Base-by-base conservation (phyloP, 1,140 invertebrate genomes). In the Melitaea cinxia region DNA sequence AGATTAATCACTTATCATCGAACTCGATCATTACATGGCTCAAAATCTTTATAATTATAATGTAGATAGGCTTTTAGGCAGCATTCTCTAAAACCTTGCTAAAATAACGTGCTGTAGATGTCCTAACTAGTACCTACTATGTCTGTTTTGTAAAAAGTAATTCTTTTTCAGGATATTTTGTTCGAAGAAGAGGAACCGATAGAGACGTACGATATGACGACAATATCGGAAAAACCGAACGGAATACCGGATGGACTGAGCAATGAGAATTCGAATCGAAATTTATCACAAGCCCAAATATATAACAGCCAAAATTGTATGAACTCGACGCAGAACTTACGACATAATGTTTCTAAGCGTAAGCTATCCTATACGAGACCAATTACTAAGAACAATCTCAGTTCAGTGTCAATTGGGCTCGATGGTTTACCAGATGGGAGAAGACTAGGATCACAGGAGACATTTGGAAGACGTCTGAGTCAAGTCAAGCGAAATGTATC, bases 401-500 rank as follows among this genome's bases (percentile, higher is more conserved):
- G 86, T 45, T 84, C 82, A 0, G 73, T 78, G 0, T 88, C 85
- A 0, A 85, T 91, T 39, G 76, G 77, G 0, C 12, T 79, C 12
- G 82, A 88, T 55, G 76, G 78, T 1, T 61, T 78, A 4, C 65
- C 59, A 0, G 72, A 73, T 4, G 54, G 60, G 0, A 83, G 67
- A 4, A 82, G 80, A 33, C 15, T 88, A 5, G 85, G 82, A 0
- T 84, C 83, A 0, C 79, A 83, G 54, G 85, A 91, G 28, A 72
- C 72, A 0, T 86, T 88, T 33, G 72, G 81, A 0, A 71, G 88
- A 26, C 74, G 78, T 15, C 49, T 84, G 0, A 88, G 88, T 6
- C 75, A 72, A 0, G 77, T 94, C 0, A 92, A 92, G 67, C 89
- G 94, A 4, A 95, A 94, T 17, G 93, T 94, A n/a, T 95, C 95